A percentile compares a stretch with the other conserved stretches of the same genome.
phyloP scores from a whole-genome alignment of 2,797 vertebrate genomes.

The Emydoidea blandingii region DNA sequence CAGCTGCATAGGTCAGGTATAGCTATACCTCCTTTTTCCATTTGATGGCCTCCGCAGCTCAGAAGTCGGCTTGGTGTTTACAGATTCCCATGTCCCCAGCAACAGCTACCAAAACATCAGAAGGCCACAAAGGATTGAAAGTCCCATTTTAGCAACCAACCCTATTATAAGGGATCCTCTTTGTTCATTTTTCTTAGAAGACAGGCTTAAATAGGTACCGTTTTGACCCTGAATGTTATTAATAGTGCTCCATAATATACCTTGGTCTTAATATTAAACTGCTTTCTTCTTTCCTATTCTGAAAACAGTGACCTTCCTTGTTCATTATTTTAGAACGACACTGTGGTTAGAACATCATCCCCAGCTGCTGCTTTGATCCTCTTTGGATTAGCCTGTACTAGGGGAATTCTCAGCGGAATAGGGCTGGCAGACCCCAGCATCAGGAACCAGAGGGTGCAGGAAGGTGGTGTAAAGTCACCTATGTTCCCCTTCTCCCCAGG shows the following conservation, averaged over 20 bases:
- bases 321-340: background rate
- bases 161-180: background rate
- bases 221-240: background rate
- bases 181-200: background rate
- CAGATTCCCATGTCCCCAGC: background rate
- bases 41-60: background rate
- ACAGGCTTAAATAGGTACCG: background rate
- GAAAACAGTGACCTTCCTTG: background rate
- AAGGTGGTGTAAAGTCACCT: background rate
- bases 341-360: background rate
- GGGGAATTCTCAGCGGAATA: background rate
- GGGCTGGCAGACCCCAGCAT: background rate
- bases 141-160: background rate
- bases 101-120: background rate
- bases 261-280: background rate
- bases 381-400: background rate
- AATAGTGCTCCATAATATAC: background rate
- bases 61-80: background rate
- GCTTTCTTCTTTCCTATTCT: background rate
- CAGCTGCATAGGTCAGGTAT: background rate
- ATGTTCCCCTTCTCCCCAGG: background rate
- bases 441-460: background rate
- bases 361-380: background rate
- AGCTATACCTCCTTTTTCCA: background rate
- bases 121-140: background rate